Conservation (phyloP, 2,797 vertebrate genomes). For the Enteromius fasciolatus region DNA sequence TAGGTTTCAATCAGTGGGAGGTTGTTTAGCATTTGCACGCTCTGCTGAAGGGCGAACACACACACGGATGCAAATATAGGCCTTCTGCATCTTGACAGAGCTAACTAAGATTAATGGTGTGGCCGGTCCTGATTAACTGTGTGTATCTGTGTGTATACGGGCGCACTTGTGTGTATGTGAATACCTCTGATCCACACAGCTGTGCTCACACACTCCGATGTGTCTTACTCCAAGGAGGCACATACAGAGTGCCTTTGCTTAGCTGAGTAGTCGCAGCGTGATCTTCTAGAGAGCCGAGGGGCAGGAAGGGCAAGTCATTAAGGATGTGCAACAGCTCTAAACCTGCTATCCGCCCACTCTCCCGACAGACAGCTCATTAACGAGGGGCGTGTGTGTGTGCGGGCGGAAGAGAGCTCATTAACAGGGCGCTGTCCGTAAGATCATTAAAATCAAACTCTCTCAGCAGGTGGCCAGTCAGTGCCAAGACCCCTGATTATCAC, state of each 20-base stretch:
- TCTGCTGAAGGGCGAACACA: conserved; percentile 40
- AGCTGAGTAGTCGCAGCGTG: conserved; percentile 1
- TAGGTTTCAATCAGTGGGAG: conserved; percentile 43
- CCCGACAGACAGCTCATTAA: conserved; percentile 31
- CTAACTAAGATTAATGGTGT: conserved; percentile 47
- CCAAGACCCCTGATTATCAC: conserved; percentile 41
- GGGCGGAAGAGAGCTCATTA: conserved; percentile 37
- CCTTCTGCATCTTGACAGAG: conserved; percentile 38
- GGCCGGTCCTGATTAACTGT: conserved; percentile 1
- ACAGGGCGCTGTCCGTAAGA: conserved; percentile 33
- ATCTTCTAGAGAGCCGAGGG: conserved; percentile 25
- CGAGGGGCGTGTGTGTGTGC: neutral
- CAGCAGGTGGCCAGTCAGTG: conserved; percentile 33
- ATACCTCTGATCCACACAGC: neutral
- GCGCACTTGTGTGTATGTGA: neutral
- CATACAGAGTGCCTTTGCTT: conserved; percentile 21
- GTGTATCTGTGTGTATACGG: conserved; percentile 1
- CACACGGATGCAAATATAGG: neutral
- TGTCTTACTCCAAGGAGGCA: conserved; percentile 15
- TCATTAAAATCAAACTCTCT: conserved; percentile 50
- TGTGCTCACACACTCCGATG: conserved; percentile 8
- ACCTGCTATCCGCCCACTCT: conserved; percentile 34
- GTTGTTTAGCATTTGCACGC: conserved; percentile 32
- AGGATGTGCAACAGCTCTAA: conserved; percentile 32
- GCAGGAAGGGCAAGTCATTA: conserved; percentile 46